Conservation (phyloP, 2,797 vertebrate species). For the Diplodus sargus region DNA sequence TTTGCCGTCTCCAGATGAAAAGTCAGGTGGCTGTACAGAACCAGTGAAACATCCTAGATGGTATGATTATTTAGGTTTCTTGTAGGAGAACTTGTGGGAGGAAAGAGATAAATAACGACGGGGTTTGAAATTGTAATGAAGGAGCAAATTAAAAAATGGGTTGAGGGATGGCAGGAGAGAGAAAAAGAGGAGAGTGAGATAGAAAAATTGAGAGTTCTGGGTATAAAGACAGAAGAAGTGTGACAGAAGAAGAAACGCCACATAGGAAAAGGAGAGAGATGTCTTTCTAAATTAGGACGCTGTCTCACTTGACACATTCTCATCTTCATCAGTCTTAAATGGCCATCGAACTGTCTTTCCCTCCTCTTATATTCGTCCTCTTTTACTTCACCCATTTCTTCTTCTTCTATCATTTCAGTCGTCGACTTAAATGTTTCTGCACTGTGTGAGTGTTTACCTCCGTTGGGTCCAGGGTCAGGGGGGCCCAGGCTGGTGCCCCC, state of each 20-base stretch:
- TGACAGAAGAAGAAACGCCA: background rate
- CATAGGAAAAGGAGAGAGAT: constrained; percentile 6
- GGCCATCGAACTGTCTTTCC: constrained; percentile 20
- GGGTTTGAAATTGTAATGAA: background rate
- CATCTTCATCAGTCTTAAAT: constrained; percentile 55
- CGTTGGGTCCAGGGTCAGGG: constrained; percentile 92
- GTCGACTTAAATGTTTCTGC: background rate
- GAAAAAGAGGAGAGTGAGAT: background rate
- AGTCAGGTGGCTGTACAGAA: background rate
- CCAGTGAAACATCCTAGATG: background rate
- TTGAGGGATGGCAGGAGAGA: background rate
- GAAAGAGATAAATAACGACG: background rate
- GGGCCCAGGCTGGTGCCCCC: constrained; percentile 91
- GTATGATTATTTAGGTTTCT: background rate
- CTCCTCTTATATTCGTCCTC: background rate
- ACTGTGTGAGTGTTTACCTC: constrained; percentile 83
- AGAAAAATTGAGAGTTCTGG: too few species aligned
- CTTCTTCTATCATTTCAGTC: constrained; percentile 15
- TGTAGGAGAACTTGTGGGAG: background rate
- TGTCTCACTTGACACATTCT: constrained; percentile 43
- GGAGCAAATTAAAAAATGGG: background rate
- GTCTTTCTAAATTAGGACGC: constrained; percentile 61
- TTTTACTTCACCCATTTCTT: constrained; percentile 13
- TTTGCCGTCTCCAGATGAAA: background rate
- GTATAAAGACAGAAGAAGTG: background rate